phyloP scores from a whole-genome alignment of 2,888 invertebrate species.

The Napeogenes sylphis region DNA sequence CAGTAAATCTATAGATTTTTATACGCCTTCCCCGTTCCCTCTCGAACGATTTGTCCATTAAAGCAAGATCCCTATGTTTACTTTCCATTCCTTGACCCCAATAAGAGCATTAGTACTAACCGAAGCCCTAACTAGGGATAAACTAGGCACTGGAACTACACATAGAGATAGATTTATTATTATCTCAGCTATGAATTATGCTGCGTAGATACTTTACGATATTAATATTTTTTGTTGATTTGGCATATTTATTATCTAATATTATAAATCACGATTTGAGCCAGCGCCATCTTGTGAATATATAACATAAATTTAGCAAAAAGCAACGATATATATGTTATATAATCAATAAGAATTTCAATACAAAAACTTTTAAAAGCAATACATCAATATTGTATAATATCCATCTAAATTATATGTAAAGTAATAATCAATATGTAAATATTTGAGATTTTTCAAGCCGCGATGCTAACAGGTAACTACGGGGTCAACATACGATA shows the following conservation, averaged over 20 bases:
- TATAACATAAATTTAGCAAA: no score
- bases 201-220: no score
- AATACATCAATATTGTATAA: no score
- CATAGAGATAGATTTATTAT: not conserved
- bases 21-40: constrained; percentile 36
- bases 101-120: constrained; percentile 17
- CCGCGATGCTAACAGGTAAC: not conserved
- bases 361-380: no score
- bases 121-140: constrained; percentile 17
- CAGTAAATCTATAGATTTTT: constrained; percentile 32
- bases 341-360: no score
- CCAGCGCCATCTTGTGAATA: no score
- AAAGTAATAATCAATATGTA: constrained; percentile 2
- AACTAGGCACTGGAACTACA: not conserved
- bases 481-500: constrained; percentile 19
- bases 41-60: constrained; percentile 35
- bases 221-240: no score
- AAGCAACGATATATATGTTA: no score
- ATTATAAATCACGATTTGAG: no score
- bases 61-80: constrained; percentile 25
- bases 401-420: not conserved
- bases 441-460: constrained; percentile 8
- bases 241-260: no score
- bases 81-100: constrained; percentile 24
- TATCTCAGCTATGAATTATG: not conserved